Evolutionary conservation across 2,888 invertebrate genomes (phyloP), one percentile per base, ranked within the genome.

Genomic region (Zygothrica quintamaculata): DNA sequence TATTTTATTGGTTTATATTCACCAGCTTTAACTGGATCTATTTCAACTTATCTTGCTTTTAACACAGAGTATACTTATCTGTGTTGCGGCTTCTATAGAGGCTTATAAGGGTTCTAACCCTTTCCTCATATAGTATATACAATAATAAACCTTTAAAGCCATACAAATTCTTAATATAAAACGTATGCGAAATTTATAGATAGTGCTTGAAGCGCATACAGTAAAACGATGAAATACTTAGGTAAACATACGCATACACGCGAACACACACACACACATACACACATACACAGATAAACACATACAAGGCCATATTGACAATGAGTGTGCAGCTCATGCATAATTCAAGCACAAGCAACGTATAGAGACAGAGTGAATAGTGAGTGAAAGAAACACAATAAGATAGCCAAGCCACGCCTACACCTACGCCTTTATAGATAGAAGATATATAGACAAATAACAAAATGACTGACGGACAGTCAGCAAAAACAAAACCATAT

Each of bases 161-260:
- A 62, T 71, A 48, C 74, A 74, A 79, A 77, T 79, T 80, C 71
- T 80, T 64, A 58, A 79, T 74, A 68, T 80, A 71, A 64, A 71
- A 57, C 67, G 60, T 65, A 80, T 79, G 84, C 71, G 77, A 80
- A 84, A 79, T 80, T 79, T 71, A 84, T 84, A 71, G 68, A 84
- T 79, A 76, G 70, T 62, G 62, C 52, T 60, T 43, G 70, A 18
- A 55, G 44, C 39, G 11, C 50, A 39, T 13, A 29, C 25, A 40
- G 18, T 40, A 12, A n/a, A 43, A 12, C 15, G 4, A n/a, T 37
- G 22, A 11, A 8, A 36, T 25, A n/a, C 42, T 15, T 8, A 40
- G 15, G 9, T 22, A 25, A 12, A n/a, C 34, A 12, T 26, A 11
- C 8, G 7, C 42, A 43, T 25, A 4, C 34, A 18, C 9, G 8